Evolutionary conservation across 2,113 vertebrate species (phyloP).

Genomic region (Phoenicopterus ruber): DNA sequence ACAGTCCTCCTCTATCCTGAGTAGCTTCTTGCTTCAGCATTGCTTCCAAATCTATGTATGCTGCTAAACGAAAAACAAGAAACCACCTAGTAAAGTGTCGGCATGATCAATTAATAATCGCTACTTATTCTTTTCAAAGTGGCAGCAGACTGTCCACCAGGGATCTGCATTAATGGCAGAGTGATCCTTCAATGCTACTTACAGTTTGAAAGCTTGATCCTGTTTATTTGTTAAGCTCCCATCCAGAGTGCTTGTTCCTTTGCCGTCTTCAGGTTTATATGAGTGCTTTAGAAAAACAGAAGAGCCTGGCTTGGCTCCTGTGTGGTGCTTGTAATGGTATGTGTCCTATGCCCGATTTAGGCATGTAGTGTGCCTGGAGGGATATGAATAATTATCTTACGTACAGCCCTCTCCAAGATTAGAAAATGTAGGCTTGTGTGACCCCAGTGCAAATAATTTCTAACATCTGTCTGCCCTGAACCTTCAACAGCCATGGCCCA

Average conservation of each 20-base stretch:
- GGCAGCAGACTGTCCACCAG: not conserved
- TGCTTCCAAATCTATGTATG: not conserved
- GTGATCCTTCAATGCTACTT: constrained; percentile 29
- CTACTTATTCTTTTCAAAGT: constrained; percentile 18
- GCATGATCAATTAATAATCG: not conserved
- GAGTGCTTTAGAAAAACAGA: not conserved
- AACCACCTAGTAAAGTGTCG: not conserved
- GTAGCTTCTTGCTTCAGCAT: not conserved
- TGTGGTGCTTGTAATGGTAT: not conserved
- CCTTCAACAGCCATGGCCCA: not conserved
- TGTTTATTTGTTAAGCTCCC: constrained; percentile 18
- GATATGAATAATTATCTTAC: not conserved
- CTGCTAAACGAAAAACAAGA: not conserved
- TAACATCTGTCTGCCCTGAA: not conserved
- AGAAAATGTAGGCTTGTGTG: not conserved
- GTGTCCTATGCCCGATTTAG: not conserved
- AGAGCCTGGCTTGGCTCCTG: not conserved
- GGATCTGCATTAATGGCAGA: not conserved
- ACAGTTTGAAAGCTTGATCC: not conserved
- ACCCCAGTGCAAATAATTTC: not conserved
- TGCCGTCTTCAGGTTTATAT: not conserved
- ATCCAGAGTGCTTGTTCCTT: not conserved
- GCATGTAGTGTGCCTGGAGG: not conserved
- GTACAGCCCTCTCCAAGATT: not conserved
- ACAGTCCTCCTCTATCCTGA: not conserved